Base-by-base conservation (phyloP, 2,888 invertebrate species). In the Drosophila pegasa region DNA sequence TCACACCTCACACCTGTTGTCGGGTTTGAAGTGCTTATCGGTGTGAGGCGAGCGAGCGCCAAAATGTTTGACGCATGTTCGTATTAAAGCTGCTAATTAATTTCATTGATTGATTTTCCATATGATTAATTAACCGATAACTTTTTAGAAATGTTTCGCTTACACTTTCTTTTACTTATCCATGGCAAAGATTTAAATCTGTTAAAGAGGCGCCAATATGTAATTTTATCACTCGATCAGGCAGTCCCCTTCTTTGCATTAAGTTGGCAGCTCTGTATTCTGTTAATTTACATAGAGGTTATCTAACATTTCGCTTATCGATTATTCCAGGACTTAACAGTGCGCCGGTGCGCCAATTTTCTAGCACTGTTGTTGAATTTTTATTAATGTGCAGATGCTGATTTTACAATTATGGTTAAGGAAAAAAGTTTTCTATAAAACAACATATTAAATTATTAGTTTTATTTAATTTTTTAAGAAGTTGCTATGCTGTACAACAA, bases 1-100 rank as follows among this genome's bases (percentile, higher is more conserved):
- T 65, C 86, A 65, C 67, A 69, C 66, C 52, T 65, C 86, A 65
- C 67, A 69, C 66, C 52, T 58, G 60, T 65, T 62, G 60, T 65
- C 45, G 58, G 54, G 48, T 27, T 62, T 58, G 54, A 31, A 37
- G 38, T 9, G 55, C 80, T 78, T 80, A 80, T 80, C 81, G 56
- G 56, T 60, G 40, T 48, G 43, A 54, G 41, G 59, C 25, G 54
- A 45, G 59, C 25, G 54, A 48, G 33, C 16, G 33, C 29, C n/a
- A 9, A 8, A 51, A 16, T 20, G 56, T 43, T 60, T 47, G 51
- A 43, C 38, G 58, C 55, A 22, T 43, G 25, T 22, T 54, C 22
- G 25, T 2, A 9, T 25, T 31, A 9, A 27, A 38, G 18, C 60
- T 35, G 27, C 22, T 66, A 58, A 67, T 78, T 58, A 52, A 77